Evolutionary conservation across 2,113 vertebrate genomes (phyloP).

Genomic region (Phasianus colchicus): DNA sequence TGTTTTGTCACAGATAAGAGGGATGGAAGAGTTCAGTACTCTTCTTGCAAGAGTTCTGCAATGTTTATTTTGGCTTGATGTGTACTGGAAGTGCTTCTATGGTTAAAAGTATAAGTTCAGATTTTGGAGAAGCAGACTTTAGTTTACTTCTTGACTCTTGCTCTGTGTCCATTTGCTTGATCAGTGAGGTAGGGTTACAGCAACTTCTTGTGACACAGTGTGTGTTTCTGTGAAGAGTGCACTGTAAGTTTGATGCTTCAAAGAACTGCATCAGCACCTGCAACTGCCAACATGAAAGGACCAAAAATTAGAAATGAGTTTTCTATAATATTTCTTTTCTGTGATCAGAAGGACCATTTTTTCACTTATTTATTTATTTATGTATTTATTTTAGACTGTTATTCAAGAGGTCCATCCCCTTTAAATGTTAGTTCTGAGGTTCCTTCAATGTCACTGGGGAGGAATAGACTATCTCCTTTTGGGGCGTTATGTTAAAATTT

Average conservation of each 20-base stretch:
- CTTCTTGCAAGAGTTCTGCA: not conserved
- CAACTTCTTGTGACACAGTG: not conserved
- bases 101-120: not conserved
- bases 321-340: not conserved
- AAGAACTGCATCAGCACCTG: not conserved
- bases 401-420: not conserved
- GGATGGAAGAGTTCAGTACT: not conserved
- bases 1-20: not conserved
- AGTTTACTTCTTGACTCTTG: not conserved
- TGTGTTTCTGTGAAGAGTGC: not conserved
- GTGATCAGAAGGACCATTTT: not conserved
- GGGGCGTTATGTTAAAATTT: not conserved
- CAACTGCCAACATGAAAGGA: not conserved
- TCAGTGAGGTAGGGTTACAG: not conserved
- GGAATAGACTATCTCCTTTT: not conserved
- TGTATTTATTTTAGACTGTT: not conserved
- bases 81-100: not conserved
- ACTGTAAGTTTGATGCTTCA: not conserved
- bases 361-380: not conserved
- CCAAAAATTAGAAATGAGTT: not conserved
- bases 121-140: not conserved
- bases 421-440: not conserved
- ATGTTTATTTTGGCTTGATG: not conserved
- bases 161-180: not conserved
- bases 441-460: not conserved